These are phyloP conservation scores for Gastrophysa polygoni DNA, from an alignment of 2,888 invertebrate genomes.

Conservation along the genomic window DNA sequence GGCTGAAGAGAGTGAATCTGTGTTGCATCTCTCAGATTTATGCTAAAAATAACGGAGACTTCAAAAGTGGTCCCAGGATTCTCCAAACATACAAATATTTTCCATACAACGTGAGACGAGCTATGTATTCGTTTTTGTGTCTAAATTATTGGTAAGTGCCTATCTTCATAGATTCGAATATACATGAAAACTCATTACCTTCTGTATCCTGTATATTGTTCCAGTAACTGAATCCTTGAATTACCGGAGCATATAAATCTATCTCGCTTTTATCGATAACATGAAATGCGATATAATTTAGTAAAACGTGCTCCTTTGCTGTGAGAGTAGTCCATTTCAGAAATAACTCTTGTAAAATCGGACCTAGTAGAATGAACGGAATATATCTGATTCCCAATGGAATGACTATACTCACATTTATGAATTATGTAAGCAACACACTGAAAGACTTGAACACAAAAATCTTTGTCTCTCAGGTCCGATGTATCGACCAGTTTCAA, in stretches of 20 bases:
- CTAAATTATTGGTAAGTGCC: not conserved
- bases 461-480: constrained; percentile 15
- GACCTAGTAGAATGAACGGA: constrained; percentile 27
- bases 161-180: not conserved
- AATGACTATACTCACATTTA: constrained; percentile 29
- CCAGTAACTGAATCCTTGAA: constrained; percentile 39
- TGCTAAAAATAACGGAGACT: too few relatives aligned
- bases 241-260: constrained; percentile 33
- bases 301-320: constrained; percentile 30
- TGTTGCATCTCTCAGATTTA: too few relatives aligned
- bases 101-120: too few relatives aligned
- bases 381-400: not conserved
- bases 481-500: not conserved
- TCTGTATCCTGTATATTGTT: constrained; percentile 38
- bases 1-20: too few relatives aligned
- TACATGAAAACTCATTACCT: constrained; percentile 22
- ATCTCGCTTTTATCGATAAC: constrained; percentile 31
- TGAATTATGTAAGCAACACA: constrained; percentile 35
- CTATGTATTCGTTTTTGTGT: too few relatives aligned
- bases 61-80: too few relatives aligned
- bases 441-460: constrained; percentile 31
- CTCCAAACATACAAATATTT: too few relatives aligned
- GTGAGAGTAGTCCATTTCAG: constrained; percentile 34
- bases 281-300: constrained; percentile 33
- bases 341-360: constrained; percentile 38